phyloP scores from a whole-genome alignment of 1,140 invertebrate genomes.

The Drosophila pectinifera region DNA sequence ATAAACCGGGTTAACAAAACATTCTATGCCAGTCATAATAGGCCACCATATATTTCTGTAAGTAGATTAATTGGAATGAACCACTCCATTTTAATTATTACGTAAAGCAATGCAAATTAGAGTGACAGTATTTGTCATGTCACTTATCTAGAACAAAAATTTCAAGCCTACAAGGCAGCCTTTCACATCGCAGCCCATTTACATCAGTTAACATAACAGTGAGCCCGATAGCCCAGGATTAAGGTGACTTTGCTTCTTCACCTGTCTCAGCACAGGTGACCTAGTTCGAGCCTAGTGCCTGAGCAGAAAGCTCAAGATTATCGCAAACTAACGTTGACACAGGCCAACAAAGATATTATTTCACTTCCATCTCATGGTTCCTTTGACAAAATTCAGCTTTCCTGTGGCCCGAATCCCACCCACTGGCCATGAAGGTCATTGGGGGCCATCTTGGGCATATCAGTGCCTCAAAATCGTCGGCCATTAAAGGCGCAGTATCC shows the following conservation, averaged over 20 bases:
- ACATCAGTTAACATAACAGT: conserved; percentile 20
- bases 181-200: conserved; percentile 27
- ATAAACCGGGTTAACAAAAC: too few relatives aligned
- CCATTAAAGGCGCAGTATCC: conserved; percentile 71
- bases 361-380: conserved; percentile 31
- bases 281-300: conserved; percentile 20
- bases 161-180: background rate
- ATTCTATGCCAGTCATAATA: background rate
- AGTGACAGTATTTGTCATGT: background rate
- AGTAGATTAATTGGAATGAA: background rate
- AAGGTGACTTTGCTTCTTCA: conserved; percentile 19
- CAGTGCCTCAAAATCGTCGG: conserved; percentile 66
- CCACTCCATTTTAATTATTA: background rate
- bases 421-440: conserved; percentile 58
- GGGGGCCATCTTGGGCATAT: conserved; percentile 48
- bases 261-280: conserved; percentile 30
- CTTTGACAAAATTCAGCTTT: conserved; percentile 31
- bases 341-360: conserved; percentile 33
- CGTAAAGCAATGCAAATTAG: background rate
- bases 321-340: conserved; percentile 43
- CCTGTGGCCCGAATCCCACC: background rate
- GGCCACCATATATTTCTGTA: background rate
- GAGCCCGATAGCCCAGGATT: conserved; percentile 22
- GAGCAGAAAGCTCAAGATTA: conserved; percentile 35
- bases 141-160: background rate